Conservation (phyloP, 2,888 invertebrate species). For the Acrocera orbiculus region DNA sequence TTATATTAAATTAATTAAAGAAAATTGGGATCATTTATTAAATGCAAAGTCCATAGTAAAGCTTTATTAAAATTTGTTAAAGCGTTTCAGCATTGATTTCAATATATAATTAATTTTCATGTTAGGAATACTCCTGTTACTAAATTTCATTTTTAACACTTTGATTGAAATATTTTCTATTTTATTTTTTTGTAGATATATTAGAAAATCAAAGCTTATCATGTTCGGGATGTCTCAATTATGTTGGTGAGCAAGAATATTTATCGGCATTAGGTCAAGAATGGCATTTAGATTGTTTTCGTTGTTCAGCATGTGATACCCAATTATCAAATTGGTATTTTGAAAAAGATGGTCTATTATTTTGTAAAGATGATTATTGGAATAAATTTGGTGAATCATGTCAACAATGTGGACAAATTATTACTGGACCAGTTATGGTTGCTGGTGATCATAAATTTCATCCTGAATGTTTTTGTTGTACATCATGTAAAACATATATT, state of each 20-base stretch:
- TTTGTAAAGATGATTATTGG: conserved; percentile 82
- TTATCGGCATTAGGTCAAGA: conserved; percentile 66
- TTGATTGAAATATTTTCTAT: too few species aligned
- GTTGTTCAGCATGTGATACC: conserved; percentile 81
- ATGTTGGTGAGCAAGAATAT: conserved; percentile 38
- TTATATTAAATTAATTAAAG: too few species aligned
- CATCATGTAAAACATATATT: conserved; percentile 61
- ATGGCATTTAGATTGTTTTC: conserved; percentile 83
- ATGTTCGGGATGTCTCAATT: conserved; percentile 22
- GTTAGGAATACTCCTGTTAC: too few species aligned
- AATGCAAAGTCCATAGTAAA: too few species aligned
- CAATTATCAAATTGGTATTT: conserved; percentile 80
- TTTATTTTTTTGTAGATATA: conserved; percentile 2
- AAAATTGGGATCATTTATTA: too few species aligned
- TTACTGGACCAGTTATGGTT: conserved; percentile 78
- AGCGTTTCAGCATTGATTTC: too few species aligned
- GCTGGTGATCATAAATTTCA: conserved; percentile 92
- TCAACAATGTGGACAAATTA: conserved; percentile 54
- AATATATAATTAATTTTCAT: too few species aligned
- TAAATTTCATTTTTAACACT: too few species aligned
- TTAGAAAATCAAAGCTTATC: conserved; percentile 11
- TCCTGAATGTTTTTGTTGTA: conserved; percentile 87
- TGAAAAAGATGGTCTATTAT: conserved; percentile 75
- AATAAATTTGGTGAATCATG: conserved; percentile 74
- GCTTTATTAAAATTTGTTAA: too few species aligned